Percentiles rank a stretch among this genome's conserved stretches.
Evolutionary conservation across 2,797 vertebrate species (phyloP).

Genomic region (Saxicola maurus): DNA sequence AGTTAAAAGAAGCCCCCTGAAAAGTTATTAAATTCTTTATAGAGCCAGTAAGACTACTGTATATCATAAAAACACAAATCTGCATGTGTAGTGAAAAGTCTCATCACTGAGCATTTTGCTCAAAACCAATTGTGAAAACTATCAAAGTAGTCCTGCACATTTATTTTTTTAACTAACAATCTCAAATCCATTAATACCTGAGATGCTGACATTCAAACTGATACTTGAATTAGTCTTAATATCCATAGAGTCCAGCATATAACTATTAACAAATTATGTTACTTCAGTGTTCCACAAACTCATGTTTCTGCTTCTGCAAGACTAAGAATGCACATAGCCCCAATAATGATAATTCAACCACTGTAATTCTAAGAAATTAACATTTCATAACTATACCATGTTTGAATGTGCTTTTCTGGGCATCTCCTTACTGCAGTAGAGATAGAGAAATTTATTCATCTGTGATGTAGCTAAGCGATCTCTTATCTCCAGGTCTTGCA

Average conservation of each 20-base stretch:
- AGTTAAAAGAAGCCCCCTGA: neutral
- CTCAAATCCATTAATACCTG: neutral
- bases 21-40: neutral
- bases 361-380: neutral
- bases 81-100: neutral
- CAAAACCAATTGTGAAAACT: neutral
- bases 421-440: conserved; percentile 97
- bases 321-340: neutral
- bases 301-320: neutral
- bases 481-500: conserved; percentile 95
- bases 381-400: conserved; percentile 79
- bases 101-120: neutral
- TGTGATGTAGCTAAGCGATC: conserved; percentile 94
- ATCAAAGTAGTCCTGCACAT: neutral
- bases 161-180: neutral
- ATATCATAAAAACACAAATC: neutral
- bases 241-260: neutral
- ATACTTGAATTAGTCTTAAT: neutral
- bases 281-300: fast-evolving
- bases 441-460: conserved; percentile 98
- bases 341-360: neutral
- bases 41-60: neutral
- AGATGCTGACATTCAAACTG: neutral
- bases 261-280: neutral
- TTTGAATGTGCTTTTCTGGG: conserved; percentile 96